These are phyloP conservation scores for Tinamus major DNA, from an alignment of 2,797 vertebrate species.

Conservation along the genomic window DNA sequence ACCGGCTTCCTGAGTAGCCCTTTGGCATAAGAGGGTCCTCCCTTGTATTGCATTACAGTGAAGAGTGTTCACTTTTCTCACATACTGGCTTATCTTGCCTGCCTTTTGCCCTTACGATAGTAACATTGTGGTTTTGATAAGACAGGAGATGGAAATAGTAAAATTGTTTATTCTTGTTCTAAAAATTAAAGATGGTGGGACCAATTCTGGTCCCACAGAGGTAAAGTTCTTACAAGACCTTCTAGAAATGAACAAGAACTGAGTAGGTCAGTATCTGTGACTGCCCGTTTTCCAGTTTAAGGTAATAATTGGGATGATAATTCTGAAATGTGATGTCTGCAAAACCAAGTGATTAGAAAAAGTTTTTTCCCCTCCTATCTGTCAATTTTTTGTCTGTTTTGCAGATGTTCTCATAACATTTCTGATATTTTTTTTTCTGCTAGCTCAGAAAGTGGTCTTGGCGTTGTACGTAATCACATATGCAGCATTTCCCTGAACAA, in stretches of 20 bases:
- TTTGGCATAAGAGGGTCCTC: neutral
- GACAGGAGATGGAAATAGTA: neutral
- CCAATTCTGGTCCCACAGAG: neutral
- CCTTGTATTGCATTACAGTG: neutral
- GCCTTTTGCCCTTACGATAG: neutral
- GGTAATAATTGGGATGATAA: neutral
- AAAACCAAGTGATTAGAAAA: neutral
- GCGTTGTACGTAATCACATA: neutral
- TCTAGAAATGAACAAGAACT: neutral
- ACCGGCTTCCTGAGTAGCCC: neutral
- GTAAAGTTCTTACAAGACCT: neutral
- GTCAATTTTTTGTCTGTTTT: neutral
- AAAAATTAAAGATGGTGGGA: neutral
- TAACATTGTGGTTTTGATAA: neutral
- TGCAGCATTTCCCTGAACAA: neutral
- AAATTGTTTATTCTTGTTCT: neutral
- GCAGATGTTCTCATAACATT: accelerated
- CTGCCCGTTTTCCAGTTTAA: neutral
- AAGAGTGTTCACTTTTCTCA: neutral
- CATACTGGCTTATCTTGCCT: neutral
- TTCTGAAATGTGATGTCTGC: neutral
- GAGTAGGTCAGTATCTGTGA: neutral
- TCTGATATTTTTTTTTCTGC: neutral
- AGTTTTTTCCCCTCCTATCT: neutral
- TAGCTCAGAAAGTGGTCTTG: neutral